Percentiles rank a stretch among this genome's conserved stretches.
These are phyloP conservation scores for Entomyzon cyanotis DNA, from an alignment of 2,113 vertebrate genomes.

Conservation along the genomic window DNA sequence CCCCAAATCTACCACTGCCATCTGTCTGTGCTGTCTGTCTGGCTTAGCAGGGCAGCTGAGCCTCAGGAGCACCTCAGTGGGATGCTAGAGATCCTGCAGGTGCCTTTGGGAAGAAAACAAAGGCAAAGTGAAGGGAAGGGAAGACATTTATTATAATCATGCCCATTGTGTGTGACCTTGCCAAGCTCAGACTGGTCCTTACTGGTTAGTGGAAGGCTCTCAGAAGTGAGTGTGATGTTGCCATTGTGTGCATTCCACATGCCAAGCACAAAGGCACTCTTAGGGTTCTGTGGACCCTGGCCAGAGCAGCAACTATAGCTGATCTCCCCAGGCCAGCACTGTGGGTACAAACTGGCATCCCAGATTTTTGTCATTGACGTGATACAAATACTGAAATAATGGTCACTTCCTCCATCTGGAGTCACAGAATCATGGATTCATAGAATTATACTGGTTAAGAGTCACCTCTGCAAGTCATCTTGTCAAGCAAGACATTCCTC, in stretches of 20 bases:
- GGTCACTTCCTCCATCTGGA: background rate
- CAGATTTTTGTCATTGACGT: background rate
- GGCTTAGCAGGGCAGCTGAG: background rate
- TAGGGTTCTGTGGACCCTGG: background rate
- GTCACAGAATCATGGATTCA: background rate
- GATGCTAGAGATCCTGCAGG: background rate
- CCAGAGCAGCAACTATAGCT: background rate
- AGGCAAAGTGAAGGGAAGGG: background rate
- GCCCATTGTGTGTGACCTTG: background rate
- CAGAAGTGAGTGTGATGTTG: background rate
- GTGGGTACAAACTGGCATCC: background rate
- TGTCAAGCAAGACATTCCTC: background rate
- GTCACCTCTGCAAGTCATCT: background rate
- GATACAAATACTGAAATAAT: background rate
- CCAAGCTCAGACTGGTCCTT: background rate
- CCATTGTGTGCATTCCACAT: background rate
- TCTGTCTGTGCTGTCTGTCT: background rate
- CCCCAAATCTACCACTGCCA: background rate
- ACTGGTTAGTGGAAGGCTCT: background rate
- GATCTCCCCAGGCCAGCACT: background rate
- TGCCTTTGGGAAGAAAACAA: background rate
- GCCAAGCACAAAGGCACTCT: background rate
- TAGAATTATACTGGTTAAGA: background rate
- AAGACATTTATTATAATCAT: background rate
- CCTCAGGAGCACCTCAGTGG: background rate